Conservation (phyloP, 2,888 invertebrate species). For the Macrophya alboannulata region DNA sequence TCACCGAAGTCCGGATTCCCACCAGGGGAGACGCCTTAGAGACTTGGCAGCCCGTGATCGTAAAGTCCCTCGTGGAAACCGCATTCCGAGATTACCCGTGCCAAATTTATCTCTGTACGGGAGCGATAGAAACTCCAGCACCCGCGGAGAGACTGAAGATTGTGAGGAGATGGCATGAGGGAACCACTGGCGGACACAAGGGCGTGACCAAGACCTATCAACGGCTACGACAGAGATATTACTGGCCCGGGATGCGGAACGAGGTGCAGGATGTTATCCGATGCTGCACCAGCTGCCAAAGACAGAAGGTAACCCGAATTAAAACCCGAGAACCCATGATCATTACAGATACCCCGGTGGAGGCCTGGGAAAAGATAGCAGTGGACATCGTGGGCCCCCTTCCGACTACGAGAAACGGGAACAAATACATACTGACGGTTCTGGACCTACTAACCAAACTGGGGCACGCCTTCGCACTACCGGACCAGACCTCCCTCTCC, state of each 20-base stretch:
- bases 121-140: no score
- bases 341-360: conserved; percentile 24
- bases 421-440: conserved; percentile 5
- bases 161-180: no score
- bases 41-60: neutral
- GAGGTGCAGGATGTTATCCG: conserved; percentile 55
- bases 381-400: conserved; percentile 30
- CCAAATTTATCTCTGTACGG: neutral
- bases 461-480: conserved; percentile 14
- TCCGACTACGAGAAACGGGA: neutral
- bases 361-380: conserved; percentile 57
- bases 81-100: neutral
- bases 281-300: conserved; percentile 57
- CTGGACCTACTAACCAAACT: conserved; percentile 27
- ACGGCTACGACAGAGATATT: conserved; percentile 34
- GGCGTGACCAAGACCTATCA: conserved; percentile 54
- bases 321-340: conserved; percentile 54
- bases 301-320: conserved; percentile 38
- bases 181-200: no score
- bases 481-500: conserved; percentile 10
- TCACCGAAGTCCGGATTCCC: conserved; percentile 1
- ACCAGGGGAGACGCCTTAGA: neutral
- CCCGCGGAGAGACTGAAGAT: no score
- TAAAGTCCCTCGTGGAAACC: neutral
- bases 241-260: conserved; percentile 58